A percentile compares a stretch with the other conserved stretches of the same genome.
These are phyloP conservation scores for Enteromius unitaeniatus DNA, from an alignment of 2,797 vertebrate genomes.

Conservation along the genomic window DNA sequence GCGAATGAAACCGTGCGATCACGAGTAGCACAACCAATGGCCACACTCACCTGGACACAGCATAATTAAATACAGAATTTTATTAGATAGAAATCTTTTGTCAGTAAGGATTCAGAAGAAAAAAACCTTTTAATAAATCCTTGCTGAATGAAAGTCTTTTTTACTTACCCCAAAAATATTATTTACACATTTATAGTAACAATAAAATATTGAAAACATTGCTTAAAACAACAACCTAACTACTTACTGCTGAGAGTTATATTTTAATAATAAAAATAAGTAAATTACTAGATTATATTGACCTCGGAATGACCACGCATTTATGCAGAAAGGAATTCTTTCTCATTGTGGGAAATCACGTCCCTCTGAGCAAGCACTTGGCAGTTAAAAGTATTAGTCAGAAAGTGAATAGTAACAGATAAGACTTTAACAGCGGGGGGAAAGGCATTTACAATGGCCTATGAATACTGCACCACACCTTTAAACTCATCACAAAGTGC, in stretches of 20 bases:
- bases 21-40: conserved; percentile 84
- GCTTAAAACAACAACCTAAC: background rate
- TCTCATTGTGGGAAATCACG: background rate
- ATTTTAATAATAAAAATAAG: background rate
- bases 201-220: background rate
- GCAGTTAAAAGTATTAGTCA: background rate
- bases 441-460: conserved; percentile 12
- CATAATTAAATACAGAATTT: background rate
- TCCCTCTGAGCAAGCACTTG: conserved; percentile 17
- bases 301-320: background rate
- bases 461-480: conserved; percentile 15
- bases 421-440: conserved; percentile 37
- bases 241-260: background rate
- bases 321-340: background rate
- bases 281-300: background rate
- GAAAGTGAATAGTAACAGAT: conserved; percentile 63
- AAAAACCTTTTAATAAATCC: background rate
- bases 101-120: too few species aligned
- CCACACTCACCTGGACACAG: conserved; percentile 82
- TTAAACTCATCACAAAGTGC: background rate
- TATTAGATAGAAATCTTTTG: background rate
- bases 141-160: background rate
- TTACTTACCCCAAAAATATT: background rate
- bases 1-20: conserved; percentile 83
- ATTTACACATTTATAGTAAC: background rate